These are phyloP conservation scores for Nettapus auritus DNA, from an alignment of 2,113 vertebrate genomes.

Conservation along the genomic window DNA sequence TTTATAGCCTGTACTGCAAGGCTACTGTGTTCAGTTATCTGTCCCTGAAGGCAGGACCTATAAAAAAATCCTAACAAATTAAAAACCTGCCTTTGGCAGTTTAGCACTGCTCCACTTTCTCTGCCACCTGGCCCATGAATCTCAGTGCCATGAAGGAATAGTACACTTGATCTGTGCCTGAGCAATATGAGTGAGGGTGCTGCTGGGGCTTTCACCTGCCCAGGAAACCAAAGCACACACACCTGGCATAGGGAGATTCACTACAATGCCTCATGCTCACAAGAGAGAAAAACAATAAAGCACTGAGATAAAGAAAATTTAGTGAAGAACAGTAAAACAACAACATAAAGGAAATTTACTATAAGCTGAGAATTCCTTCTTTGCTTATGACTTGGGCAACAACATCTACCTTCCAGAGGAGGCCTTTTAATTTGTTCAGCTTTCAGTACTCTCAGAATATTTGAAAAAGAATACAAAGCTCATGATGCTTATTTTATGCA, in stretches of 20 bases:
- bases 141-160: background rate
- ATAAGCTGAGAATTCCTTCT: background rate
- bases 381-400: accelerated
- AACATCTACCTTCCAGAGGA: background rate
- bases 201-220: background rate
- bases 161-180: background rate
- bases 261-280: background rate
- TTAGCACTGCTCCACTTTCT: background rate
- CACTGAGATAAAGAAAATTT: background rate
- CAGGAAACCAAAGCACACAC: background rate
- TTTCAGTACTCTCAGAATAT: background rate
- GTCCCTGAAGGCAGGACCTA: background rate
- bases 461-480: background rate
- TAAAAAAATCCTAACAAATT: background rate
- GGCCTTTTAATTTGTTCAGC: background rate
- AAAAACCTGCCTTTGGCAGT: background rate
- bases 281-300: background rate
- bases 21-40: background rate
- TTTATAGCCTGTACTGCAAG: background rate
- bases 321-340: background rate
- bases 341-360: background rate
- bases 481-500: background rate
- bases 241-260: background rate
- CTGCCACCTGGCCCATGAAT: background rate
- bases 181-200: background rate